These are phyloP conservation scores for Tetrapedia diversipes DNA, from an alignment of 2,888 invertebrate species.

Conservation along the genomic window DNA sequence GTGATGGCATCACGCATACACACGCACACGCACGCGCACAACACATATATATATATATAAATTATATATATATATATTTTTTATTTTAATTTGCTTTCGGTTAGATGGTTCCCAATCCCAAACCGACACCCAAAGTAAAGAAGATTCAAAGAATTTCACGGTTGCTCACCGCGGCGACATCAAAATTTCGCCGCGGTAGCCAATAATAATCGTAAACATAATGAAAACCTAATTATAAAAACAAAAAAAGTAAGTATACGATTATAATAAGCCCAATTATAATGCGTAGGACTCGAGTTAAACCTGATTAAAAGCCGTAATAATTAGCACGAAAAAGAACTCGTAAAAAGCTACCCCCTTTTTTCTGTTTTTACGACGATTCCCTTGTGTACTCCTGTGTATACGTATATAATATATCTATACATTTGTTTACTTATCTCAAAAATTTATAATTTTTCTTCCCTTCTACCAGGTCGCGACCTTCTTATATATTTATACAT, in stretches of 20 bases:
- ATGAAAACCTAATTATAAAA: constrained; percentile 64
- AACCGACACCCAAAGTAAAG: constrained; percentile 72
- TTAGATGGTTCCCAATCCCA: constrained; percentile 75
- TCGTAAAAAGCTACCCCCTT: constrained; percentile 44
- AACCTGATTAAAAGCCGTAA: constrained; percentile 66
- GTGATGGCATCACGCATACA: constrained; percentile 13
- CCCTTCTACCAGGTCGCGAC: constrained; percentile 11
- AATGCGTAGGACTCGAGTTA: constrained; percentile 67
- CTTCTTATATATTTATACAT: constrained; percentile 34
- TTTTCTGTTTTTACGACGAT: constrained; percentile 44
- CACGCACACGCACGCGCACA: too few species aligned
- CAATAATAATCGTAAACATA: constrained; percentile 48
- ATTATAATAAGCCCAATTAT: constrained; percentile 68
- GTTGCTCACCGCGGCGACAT: constrained; percentile 29
- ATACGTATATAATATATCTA: constrained; percentile 18
- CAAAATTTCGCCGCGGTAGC: constrained; percentile 8
- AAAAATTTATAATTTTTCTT: constrained; percentile 49
- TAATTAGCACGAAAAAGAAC: constrained; percentile 62
- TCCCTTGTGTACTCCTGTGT: constrained; percentile 49
- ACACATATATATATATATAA: too few species aligned
- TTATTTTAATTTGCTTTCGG: constrained; percentile 64
- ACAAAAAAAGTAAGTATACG: constrained; percentile 40
- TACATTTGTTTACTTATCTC: constrained; percentile 50
- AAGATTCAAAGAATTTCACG: constrained; percentile 47
- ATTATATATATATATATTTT: constrained; percentile 1